Conservation (phyloP, 2,888 invertebrate species). For the Erebia ligea region DNA sequence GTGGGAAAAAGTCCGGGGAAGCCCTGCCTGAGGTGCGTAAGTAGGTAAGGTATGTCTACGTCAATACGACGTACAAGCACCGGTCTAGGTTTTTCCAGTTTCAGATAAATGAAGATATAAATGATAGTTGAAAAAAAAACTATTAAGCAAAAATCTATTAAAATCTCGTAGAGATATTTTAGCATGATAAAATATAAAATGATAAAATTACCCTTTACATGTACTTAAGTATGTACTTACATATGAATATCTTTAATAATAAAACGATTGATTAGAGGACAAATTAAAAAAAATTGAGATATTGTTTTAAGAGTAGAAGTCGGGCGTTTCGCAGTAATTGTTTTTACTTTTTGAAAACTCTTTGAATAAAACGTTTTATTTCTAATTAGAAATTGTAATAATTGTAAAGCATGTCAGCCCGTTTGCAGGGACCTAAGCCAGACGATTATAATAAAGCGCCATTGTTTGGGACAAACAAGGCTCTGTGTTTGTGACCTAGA, state of each 20-base stretch:
- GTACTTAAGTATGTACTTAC: too few relatives aligned
- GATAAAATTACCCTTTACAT: too few relatives aligned
- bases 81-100: background rate
- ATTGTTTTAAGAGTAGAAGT: too few relatives aligned
- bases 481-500: constrained; percentile 14
- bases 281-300: too few relatives aligned
- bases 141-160: too few relatives aligned
- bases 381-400: background rate
- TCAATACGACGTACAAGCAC: background rate
- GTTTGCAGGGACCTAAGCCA: background rate
- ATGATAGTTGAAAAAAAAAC: too few relatives aligned
- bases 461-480: constrained; percentile 25
- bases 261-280: too few relatives aligned
- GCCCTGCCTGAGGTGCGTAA: background rate
- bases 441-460: constrained; percentile 19
- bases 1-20: background rate
- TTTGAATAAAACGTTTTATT: background rate
- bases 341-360: background rate
- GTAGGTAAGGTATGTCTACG: too few relatives aligned
- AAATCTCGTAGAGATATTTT: too few relatives aligned
- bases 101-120: background rate
- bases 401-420: constrained; percentile 5
- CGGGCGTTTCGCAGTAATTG: too few relatives aligned
- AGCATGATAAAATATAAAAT: too few relatives aligned
- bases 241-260: too few relatives aligned